Conservation (phyloP, 2,888 invertebrate genomes). For the Hybos culiciformis region DNA sequence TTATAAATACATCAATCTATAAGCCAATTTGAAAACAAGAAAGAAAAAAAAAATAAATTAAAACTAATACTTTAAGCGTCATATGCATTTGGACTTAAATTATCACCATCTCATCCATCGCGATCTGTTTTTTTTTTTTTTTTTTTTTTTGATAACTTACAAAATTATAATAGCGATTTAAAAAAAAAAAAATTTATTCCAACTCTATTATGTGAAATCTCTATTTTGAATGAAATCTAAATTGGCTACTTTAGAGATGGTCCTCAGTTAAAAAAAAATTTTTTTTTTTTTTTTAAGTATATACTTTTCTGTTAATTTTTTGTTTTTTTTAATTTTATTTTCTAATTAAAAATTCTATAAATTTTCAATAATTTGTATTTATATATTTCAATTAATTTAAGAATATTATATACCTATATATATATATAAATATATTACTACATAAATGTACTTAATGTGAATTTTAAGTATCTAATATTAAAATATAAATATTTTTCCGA, state of each 20-base stretch:
- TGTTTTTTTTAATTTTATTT: background rate
- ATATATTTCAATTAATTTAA: too few species aligned
- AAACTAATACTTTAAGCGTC: too few species aligned
- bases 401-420: background rate
- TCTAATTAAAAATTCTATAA: background rate
- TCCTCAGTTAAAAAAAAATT: conserved; percentile 50
- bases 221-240: conserved; percentile 24
- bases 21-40: too few species aligned
- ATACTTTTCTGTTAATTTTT: background rate
- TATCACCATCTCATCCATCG: too few species aligned
- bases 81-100: too few species aligned
- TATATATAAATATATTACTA: background rate
- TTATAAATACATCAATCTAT: too few species aligned
- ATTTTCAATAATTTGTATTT: too few species aligned
- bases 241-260: conserved; percentile 88
- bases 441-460: background rate
- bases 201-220: conserved; percentile 7
- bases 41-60: too few species aligned
- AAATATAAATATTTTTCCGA: conserved; percentile 26
- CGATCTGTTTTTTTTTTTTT: too few species aligned
- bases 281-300: background rate
- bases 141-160: too few species aligned
- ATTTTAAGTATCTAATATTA: conserved; percentile 9
- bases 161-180: too few species aligned
- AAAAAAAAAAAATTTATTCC: conserved; percentile 4